phyloP scores from a whole-genome alignment of 1,140 invertebrate genomes.

The Popillia japonica region DNA sequence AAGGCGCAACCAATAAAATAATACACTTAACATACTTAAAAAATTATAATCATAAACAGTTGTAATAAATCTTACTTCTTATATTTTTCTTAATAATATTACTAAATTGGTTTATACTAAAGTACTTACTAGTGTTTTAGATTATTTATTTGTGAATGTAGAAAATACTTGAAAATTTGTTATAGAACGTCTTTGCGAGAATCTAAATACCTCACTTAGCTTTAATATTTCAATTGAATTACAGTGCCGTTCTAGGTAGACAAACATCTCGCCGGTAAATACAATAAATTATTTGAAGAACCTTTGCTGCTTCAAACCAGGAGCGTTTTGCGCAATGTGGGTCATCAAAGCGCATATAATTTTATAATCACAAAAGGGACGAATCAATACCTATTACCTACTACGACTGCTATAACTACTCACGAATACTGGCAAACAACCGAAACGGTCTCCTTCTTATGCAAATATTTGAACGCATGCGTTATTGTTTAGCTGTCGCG shows the following conservation, averaged over 20 bases:
- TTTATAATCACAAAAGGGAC: constrained; percentile 6
- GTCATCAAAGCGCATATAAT: constrained; percentile 4
- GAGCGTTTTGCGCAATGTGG: background rate
- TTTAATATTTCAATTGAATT: constrained; percentile 10
- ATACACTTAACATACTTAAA: too few relatives aligned
- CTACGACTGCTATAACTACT: background rate
- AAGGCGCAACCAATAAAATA: too few relatives aligned
- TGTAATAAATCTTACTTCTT: too few relatives aligned
- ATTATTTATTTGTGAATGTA: too few relatives aligned
- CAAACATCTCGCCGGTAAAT: background rate
- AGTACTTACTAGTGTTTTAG: too few relatives aligned
- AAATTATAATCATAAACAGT: too few relatives aligned
- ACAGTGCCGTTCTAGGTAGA: background rate
- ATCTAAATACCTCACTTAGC: background rate
- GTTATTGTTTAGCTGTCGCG: constrained; percentile 5
- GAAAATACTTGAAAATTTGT: too few relatives aligned
- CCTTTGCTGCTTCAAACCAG: background rate
- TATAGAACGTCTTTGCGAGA: too few relatives aligned
- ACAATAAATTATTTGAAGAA: constrained; percentile 16
- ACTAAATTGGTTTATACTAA: too few relatives aligned
- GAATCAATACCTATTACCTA: background rate
- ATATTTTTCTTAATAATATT: too few relatives aligned
- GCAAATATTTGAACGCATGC: constrained; percentile 18
- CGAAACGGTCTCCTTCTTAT: background rate
- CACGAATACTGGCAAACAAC: background rate